These are phyloP conservation scores for Drosophila malerkotliana DNA, from an alignment of 1,140 invertebrate species.

Conservation along the genomic window DNA sequence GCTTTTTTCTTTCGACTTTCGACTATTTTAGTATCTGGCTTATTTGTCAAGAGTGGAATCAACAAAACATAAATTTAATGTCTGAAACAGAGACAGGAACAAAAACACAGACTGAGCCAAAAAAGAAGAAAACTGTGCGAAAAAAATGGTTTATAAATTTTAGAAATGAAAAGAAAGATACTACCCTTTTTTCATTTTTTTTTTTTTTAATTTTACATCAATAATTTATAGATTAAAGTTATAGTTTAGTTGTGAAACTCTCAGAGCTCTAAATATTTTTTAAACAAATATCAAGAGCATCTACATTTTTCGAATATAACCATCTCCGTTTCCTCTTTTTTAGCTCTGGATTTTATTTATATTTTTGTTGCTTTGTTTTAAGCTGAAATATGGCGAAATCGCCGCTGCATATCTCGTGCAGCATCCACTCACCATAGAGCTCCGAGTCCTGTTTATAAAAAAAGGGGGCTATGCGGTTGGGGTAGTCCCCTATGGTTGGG, in stretches of 20 bases:
- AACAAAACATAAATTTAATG: conserved; percentile 58
- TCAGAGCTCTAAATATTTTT: background rate
- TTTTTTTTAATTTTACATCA: background rate
- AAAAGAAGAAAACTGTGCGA: background rate
- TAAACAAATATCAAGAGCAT: background rate
- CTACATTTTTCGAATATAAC: background rate
- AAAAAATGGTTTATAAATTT: background rate
- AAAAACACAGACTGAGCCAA: background rate
- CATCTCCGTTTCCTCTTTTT: background rate
- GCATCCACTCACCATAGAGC: background rate
- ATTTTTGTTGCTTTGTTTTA: conserved; percentile 32
- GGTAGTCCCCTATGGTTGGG: background rate
- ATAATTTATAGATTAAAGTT: background rate
- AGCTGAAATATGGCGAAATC: conserved; percentile 67
- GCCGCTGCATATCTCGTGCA: conserved; percentile 58
- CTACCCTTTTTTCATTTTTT: background rate
- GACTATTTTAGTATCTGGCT: conserved; percentile 3
- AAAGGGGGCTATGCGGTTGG: background rate
- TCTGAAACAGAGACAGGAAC: conserved; percentile 6
- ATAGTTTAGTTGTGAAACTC: background rate
- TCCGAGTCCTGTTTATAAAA: background rate
- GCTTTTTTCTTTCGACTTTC: background rate
- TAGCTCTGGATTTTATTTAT: background rate
- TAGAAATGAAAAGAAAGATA: background rate
- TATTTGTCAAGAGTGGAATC: conserved; percentile 46